These are phyloP conservation scores for Nemurella pictetii DNA, from an alignment of 2,888 invertebrate genomes.

Conservation along the genomic window DNA sequence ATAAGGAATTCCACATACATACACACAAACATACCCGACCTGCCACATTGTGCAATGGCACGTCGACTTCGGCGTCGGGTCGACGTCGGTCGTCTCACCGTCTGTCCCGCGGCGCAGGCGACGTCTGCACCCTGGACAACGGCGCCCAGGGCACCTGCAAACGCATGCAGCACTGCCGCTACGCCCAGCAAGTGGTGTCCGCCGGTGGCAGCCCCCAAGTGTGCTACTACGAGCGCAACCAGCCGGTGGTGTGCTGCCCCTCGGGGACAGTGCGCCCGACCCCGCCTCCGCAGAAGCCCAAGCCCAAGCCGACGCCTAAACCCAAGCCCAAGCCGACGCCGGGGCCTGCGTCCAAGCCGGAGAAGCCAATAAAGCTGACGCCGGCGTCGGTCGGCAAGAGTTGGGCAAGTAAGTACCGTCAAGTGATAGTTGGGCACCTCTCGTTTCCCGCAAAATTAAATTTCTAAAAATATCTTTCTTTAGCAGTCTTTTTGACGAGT, in stretches of 20 bases:
- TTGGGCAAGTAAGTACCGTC: neutral
- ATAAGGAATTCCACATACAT: too few species aligned
- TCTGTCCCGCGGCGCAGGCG: neutral
- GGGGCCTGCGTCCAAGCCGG: neutral
- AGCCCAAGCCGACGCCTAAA: neutral
- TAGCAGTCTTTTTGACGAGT: too few species aligned
- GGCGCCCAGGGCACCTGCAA: neutral
- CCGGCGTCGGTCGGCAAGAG: neutral
- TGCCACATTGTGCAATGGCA: too few species aligned
- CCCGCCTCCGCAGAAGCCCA: neutral
- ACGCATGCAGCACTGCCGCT: neutral
- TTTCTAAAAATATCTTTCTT: too few species aligned
- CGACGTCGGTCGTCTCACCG: too few species aligned
- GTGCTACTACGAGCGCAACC: neutral
- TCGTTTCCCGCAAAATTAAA: too few species aligned
- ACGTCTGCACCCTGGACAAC: neutral
- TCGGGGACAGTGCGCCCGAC: neutral
- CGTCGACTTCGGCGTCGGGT: too few species aligned
- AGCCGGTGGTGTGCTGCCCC: slow-evolving; percentile 28
- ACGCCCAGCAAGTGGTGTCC: slow-evolving; percentile 1
- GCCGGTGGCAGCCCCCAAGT: neutral
- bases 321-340: neutral
- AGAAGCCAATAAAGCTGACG: neutral
- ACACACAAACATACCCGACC: too few species aligned
- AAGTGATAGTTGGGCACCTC: too few species aligned